Base-by-base conservation (phyloP, 2,888 invertebrate species). In the Malthinus seriepunctatus region DNA sequence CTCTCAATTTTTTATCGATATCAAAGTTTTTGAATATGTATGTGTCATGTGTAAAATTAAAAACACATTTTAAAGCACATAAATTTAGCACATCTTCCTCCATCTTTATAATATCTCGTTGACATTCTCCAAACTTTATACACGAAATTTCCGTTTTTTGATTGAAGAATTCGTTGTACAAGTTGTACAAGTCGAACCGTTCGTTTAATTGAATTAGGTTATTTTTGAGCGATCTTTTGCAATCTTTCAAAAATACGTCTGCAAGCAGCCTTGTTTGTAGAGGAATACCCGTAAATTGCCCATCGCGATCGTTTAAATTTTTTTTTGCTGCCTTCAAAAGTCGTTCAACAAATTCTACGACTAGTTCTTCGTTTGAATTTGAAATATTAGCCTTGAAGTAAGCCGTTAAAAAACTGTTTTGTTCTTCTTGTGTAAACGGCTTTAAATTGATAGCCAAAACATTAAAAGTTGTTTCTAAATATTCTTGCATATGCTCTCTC, bases 91-190 rank as follows among this genome's bases (percentile, higher is more conserved):
- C 12, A 12, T 11, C 12, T 11, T 37, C 37, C 8, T 12, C 8
- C 7, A 12, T 12, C 12, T 37, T 37, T 12, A 37, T 3, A 11
- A 11, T 12, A 3, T 37, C 11, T 7, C 31, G 15, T n/a, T 10
- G 10, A 10, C 44, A 3, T 3, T 15, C 5, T 2, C 51, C 51
- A 10, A 23, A 51, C 32, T 51, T 51, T 11, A 45, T 32, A 10
- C 37, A 37, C 5, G 32, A 5, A 10, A 39, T 39, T 8, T 46
- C 12, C 8, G 31, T 32, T 44, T 51, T 51, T 10, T 11, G 14
- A 45, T 39, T 51, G 9, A 42, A 10, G n/a, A 51, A 51, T 32
- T 39, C 32, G 8, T 51, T 39, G 14, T 51, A 51, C 9, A 51
- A 12, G 11, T 51, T 23, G 8, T 45, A 11, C 42, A 51, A 14